Base-by-base conservation (phyloP, 1,140 invertebrate species). In the Hyposmocoma kahamanoa region DNA sequence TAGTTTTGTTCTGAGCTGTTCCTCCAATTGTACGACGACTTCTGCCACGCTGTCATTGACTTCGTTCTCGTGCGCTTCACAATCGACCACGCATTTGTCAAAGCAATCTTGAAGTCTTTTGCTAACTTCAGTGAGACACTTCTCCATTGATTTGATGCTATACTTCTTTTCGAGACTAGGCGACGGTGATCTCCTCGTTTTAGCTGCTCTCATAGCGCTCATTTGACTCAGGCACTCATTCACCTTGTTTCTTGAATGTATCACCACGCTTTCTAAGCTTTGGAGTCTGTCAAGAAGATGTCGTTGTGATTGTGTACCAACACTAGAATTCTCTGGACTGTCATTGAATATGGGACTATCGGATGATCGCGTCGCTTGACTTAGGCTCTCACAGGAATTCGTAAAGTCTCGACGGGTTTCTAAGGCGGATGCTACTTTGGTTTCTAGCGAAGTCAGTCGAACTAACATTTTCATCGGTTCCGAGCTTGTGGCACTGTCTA, bases 401-500 rank as follows among this genome's bases (percentile, higher is more conserved):
- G 87, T 77, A 18, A 86, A 53, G 53, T 87, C 84, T 38, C 65
- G 60, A 19, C 88, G 77, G 51, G 67, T 87, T 50, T 89, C 88
- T 24, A 87, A 70, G 2, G 89, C 90, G 59, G 85, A 90, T 18
- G 88, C 85, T 15, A 94, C 90, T 87, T 93, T 93, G 18, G 90
- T 90, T 81, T 95, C 93, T 54, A 94, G 71, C 19, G 91, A 90
- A 64, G 90, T 93, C 21, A 94, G 72, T 46, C 93, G 87, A 56
- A 94, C 92, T 34, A 94, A 72, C 52, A 94, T 89, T 78, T 93
- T 93, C 90, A 94, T 91, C 2, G 93, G 91, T 70, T 95, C 93
- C 1, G 91, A 91, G 58, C 90, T 91, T 2, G 91, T 92, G 1
- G 91, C 92, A 62, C 92, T 93, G 59, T 94, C 93, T 24, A 94